Base-by-base conservation (phyloP, 2,113 vertebrate species). In the Colistium nudipinnis region DNA sequence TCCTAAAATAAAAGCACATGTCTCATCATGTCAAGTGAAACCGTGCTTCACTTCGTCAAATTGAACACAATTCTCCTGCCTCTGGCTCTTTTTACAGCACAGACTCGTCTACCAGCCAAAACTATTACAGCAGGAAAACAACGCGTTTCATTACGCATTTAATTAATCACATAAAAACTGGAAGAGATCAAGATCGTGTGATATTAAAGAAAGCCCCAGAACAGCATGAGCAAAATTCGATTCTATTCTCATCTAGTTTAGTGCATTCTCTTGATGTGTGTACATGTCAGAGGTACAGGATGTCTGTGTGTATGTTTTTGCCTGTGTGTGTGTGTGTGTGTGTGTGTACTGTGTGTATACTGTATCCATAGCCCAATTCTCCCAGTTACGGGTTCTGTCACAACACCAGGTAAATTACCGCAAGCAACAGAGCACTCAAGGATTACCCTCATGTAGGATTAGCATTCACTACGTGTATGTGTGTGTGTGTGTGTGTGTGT, bases 391-490 rank as follows among this genome's bases (percentile, higher is more conserved):
- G 63, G 49, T 70, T 74, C 70, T 89, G 65, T 87, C 82, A 88
- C 78, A 86, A 77, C 78, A 86, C 60, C 63, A 84, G 81, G 72
- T 86, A 86, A 89, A 88, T 87, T 82, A 88, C 74, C 56, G 52
- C 60, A 54, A 80, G 76, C 86, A 86, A 80, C 85, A 80, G 82
- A 88, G 85, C 88, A 85, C 76, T 87, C 82, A 82, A 80, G 82
- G 86, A 88, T 90, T 90, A 86, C 90, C 59, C 78, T 87, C 73
- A 78, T 85, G 81, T 82, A 75, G 87, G 75, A 87, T 91, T 89
- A 87, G 69, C 61, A 70, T 87, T 76, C 66, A 22, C 61, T 81
- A 78, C 54, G 39, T 84, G 51, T 73, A 3, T 16, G 45, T 70
- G 27, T 48, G 5, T 74, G 20, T 67, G 10, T 74, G 66, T 48